Base-by-base conservation (phyloP, 1,140 invertebrate species). In the Temnothorax curvispinosus region DNA sequence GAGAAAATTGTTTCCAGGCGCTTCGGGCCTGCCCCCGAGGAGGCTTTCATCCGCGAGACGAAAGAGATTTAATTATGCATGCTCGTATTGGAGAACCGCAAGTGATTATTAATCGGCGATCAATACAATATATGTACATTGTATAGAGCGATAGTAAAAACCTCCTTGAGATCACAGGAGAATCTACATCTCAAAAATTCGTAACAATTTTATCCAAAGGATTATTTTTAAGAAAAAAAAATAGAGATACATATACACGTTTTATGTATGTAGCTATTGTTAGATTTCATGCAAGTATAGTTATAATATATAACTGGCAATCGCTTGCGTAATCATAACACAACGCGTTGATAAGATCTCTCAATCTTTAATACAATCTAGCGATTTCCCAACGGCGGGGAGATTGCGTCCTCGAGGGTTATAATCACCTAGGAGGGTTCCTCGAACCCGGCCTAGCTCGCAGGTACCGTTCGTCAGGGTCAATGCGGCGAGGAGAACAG, bases 401-500 rank as follows among this genome's bases (percentile, higher is more conserved):
- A 50, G 21, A 92, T 91, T 90, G 64, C 88, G 91, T 91, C 92
- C 81, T 85, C 88, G 18, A 86, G 90, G 88, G 91, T 90, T 92
- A 92, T 91, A 92, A 93, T 93, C 92, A 80, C 62, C 91, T 80
- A 87, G 58, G 80, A 87, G 88, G 89, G 89, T 89, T 90, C 89
- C 78, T 87, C 88, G 89, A 90, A 89, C 89, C 72, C 47, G 54
- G 62, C 65, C 38, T 81, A 87, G 44, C 50, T 50, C 81, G 91
- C 87, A 91, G 86, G 89, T 94, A 94, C 93, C 93, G 92, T 94
- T 93, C 88, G 87, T 64, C 85, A 89, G 85, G 91, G 90, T 91
- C 88, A 89, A 90, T 56, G 65, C 89, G 89, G 91, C 89, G 89
- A 91, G 87, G 90, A 91, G 90, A 93, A 91, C 90, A 84, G 77